Base-by-base conservation (phyloP, 2,113 vertebrate genomes). In the Castor canadensis region DNA sequence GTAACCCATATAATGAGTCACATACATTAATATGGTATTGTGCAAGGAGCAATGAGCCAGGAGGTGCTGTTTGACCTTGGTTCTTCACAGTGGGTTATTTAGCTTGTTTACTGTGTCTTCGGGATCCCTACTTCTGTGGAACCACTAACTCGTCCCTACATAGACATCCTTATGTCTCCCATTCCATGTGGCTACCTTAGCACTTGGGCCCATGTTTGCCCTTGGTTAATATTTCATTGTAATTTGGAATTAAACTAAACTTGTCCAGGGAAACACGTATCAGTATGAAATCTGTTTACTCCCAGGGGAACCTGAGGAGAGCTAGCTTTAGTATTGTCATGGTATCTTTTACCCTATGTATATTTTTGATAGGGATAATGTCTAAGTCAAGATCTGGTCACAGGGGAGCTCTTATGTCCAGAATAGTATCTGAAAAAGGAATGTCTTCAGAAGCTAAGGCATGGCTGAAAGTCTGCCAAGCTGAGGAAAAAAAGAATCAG, bases 341-440 rank as follows among this genome's bases (percentile, higher is more conserved):
- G 45, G 30, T 52, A 19, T 60, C n/a, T 76, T 66, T 77, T 56
- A 26, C 64, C 67, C 45, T 56, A 16, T 30, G 9, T 77, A 38
- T 40, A 47, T 32, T 83, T 89, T 60, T 54, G 69, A 72, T 72
- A 32, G 79, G 75, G 56, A 19, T 79, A 54, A 26, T 83, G 88
- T 95, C 49, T 71, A 45, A 94, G 6, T 58, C 84, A 56, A 93
- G 64, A 47, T 88, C 69, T 75, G 47, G 69, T 45, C 71, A 28
- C 60, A 43, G 35, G 81, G 72, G 91, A 93, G 40, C n/a, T 71
- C 91, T 95, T 79, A 52, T 26, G 32, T 95, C 85, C 62, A 88
- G 67, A 67, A 54, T 90, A 38, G 54, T 66, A 28, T 69, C n/a
- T 75, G 60, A 43, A n/a, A 89, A 84, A 88, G 35, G 81, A 94